phyloP scores from a whole-genome alignment of 2,113 vertebrate genomes.

The Pungitius pungitius region DNA sequence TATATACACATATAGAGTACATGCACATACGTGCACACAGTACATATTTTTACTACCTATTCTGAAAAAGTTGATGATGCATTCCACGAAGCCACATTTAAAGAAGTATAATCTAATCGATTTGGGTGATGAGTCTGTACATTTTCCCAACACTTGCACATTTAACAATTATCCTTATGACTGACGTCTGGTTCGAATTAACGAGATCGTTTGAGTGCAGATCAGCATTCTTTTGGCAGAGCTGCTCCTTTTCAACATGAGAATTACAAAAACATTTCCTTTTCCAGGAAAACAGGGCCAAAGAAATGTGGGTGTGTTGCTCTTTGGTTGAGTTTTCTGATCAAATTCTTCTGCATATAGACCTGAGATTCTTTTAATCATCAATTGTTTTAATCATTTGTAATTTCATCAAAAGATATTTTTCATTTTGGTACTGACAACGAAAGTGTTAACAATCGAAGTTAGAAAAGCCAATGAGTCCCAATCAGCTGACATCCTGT shows the following conservation, averaged over 20 bases:
- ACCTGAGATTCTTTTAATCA: not conserved
- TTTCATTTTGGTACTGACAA: not conserved
- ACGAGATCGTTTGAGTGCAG: too few relatives aligned
- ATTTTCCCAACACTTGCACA: too few relatives aligned
- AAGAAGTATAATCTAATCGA: too few relatives aligned
- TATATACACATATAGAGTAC: too few relatives aligned
- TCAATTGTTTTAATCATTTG: not conserved
- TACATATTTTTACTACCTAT: too few relatives aligned
- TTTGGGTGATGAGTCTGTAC: too few relatives aligned
- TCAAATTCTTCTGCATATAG: not conserved
- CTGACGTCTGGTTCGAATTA: too few relatives aligned
- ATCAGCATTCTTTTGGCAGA: constrained; percentile 68
- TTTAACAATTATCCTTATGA: too few relatives aligned
- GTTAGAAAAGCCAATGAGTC: constrained; percentile 9
- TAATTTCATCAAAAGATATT: not conserved
- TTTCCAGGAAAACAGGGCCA: constrained; percentile 28
- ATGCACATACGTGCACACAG: too few relatives aligned
- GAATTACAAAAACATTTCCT: constrained; percentile 46
- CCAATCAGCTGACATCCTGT: constrained; percentile 18
- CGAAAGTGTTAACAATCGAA: constrained; percentile 13
- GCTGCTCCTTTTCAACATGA: constrained; percentile 42
- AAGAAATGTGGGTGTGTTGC: constrained; percentile 6
- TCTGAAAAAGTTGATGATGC: too few relatives aligned
- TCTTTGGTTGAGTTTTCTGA: constrained; percentile 15
- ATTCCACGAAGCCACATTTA: too few relatives aligned